Percentiles rank a stretch among this genome's conserved stretches.
Conservation (phyloP, 2,113 vertebrate species). For the Hoplias malabaricus region DNA sequence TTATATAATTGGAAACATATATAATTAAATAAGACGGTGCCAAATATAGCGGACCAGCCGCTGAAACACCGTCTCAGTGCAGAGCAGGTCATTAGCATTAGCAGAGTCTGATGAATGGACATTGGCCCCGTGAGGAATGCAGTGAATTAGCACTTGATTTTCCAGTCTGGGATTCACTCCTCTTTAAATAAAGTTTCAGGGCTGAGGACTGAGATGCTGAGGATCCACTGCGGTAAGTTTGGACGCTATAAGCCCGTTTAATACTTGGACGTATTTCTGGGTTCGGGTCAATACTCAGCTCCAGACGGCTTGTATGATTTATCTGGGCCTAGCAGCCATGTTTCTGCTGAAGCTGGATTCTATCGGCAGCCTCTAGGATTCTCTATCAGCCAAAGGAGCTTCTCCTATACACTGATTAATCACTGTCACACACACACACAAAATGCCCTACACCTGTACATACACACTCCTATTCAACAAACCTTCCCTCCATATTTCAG, state of each 20-base stretch:
- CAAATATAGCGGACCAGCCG: neutral
- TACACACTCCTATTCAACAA: too few species aligned
- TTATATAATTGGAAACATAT: too few species aligned
- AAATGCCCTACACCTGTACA: too few species aligned
- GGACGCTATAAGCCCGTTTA: slow-evolving; percentile 34
- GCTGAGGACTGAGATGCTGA: neutral
- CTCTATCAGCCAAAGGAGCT: neutral
- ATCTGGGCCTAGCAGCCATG: slow-evolving; percentile 23
- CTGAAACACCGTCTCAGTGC: neutral
- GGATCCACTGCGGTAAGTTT: slow-evolving; percentile 6
- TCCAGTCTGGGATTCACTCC: neutral
- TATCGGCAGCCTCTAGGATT: slow-evolving; percentile 4
- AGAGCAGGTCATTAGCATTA: neutral
- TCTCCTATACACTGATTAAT: neutral
- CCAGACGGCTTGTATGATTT: slow-evolving; percentile 36
- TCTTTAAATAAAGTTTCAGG: slow-evolving; percentile 19
- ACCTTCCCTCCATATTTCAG: too few species aligned
- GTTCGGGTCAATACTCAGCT: slow-evolving; percentile 15
- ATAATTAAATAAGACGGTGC: neutral
- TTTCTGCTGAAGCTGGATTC: slow-evolving; percentile 30
- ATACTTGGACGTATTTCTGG: slow-evolving; percentile 24
- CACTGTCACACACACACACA: too few species aligned
- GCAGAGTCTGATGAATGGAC: slow-evolving; percentile 11
- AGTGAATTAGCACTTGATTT: slow-evolving; percentile 5
- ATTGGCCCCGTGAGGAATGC: neutral